These are phyloP conservation scores for Drosophila buzzatii DNA, from an alignment of 2,888 invertebrate genomes.

Conservation along the genomic window DNA sequence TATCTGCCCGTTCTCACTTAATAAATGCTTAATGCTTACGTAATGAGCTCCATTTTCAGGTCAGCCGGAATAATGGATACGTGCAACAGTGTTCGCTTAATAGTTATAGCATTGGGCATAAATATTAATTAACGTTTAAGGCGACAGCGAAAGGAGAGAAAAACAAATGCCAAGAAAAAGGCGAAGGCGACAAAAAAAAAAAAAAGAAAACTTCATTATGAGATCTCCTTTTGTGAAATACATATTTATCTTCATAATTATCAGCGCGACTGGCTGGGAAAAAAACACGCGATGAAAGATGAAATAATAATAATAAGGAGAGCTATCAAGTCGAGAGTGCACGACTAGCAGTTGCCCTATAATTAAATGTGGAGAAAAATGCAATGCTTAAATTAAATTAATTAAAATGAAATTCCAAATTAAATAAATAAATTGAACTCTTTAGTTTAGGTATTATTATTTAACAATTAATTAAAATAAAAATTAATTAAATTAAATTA, in stretches of 20 bases:
- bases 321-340: not conserved
- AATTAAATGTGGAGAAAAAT: not conserved
- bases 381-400: no score
- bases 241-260: conserved; percentile 48
- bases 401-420: no score
- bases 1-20: not conserved
- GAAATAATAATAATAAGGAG: conserved; percentile 16
- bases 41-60: conserved; percentile 4
- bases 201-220: conserved; percentile 24
- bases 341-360: not conserved
- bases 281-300: conserved; percentile 10
- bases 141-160: conserved; percentile 20
- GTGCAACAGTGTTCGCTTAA: conserved; percentile 22
- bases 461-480: no score
- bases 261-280: not conserved
- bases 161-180: conserved; percentile 12
- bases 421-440: no score
- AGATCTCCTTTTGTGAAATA: conserved; percentile 45
- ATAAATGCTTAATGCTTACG: conserved; percentile 3
- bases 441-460: no score
- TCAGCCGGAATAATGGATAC: conserved; percentile 7
- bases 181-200: conserved; percentile 3
- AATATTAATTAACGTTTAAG: conserved; percentile 55
- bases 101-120: conserved; percentile 32
- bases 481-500: no score